phyloP scores from a whole-genome alignment of 2,113 vertebrate genomes.

The Etia nguti region DNA sequence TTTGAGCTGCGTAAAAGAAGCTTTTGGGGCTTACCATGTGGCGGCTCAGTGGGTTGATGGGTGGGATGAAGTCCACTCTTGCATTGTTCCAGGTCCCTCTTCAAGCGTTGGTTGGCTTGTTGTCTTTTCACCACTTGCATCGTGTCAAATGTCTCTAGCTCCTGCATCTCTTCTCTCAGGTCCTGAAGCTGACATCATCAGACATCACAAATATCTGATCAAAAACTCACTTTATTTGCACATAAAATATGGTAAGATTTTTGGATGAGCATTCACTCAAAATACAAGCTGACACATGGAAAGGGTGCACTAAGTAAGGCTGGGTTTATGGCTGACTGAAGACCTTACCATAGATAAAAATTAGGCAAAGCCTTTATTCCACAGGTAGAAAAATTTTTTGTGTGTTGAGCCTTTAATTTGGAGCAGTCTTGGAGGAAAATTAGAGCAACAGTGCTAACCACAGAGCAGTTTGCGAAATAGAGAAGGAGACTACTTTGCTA shows the following conservation, averaged over 20 bases:
- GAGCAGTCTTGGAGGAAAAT: neutral
- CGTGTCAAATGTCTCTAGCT: constrained; percentile 61
- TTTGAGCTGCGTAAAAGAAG: neutral
- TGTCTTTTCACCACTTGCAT: constrained; percentile 48
- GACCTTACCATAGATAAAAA: fast-evolving
- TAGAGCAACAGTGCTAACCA: neutral
- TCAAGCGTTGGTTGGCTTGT: constrained; percentile 51
- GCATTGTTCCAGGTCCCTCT: constrained; percentile 58
- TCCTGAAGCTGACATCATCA: constrained; percentile 44
- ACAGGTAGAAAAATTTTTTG: neutral
- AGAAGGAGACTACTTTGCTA: neutral
- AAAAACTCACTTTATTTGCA: neutral
- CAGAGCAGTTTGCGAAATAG: neutral
- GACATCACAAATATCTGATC: neutral
- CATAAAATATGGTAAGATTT: neutral
- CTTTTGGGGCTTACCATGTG: constrained; percentile 11
- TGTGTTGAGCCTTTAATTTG: neutral
- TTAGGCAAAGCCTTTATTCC: neutral
- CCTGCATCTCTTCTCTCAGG: constrained; percentile 35
- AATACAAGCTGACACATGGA: neutral
- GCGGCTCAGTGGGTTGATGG: neutral
- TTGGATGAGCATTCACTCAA: neutral
- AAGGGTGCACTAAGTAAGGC: neutral
- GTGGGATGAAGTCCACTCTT: neutral
- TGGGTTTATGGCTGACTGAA: neutral